Percentiles rank a stretch among this genome's conserved stretches.
phyloP scores from a whole-genome alignment of 1,140 invertebrate species.

The Argopecten irradians region DNA sequence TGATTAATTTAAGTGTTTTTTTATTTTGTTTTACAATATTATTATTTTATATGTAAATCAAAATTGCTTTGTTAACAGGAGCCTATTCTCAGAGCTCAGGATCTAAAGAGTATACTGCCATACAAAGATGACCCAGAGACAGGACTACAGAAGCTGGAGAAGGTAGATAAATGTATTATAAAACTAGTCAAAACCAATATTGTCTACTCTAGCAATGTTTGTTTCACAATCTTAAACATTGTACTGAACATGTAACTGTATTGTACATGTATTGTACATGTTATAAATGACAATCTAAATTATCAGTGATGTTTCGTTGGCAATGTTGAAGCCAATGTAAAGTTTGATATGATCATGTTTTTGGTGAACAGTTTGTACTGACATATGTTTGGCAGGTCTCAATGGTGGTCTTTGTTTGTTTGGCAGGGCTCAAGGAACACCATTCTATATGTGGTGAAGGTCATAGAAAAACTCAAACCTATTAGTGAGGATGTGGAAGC shows the following conservation, averaged over 20 bases:
- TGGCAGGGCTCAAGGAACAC: conserved; percentile 82
- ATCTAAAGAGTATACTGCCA: conserved; percentile 83
- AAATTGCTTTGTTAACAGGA: conserved; percentile 68
- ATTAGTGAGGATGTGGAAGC: conserved; percentile 48
- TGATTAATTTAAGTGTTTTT: too few species aligned
- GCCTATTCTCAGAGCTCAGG: conserved; percentile 83
- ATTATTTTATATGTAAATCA: background rate
- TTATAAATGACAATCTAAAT: background rate
- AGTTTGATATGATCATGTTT: background rate
- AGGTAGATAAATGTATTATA: conserved; percentile 76
- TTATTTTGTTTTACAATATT: too few species aligned
- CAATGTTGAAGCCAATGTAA: background rate
- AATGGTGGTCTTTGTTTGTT: conserved; percentile 54
- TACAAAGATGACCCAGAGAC: conserved; percentile 75
- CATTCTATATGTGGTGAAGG: conserved; percentile 85
- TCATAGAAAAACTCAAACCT: conserved; percentile 83
- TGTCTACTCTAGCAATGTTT: background rate
- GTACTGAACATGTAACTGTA: background rate
- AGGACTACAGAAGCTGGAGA: conserved; percentile 82
- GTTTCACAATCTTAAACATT: background rate
- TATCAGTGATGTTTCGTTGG: background rate
- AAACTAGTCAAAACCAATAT: background rate
- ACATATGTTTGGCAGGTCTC: background rate
- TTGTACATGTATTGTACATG: background rate
- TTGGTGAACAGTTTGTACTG: background rate